These are phyloP conservation scores for Amorpha juglandis DNA, from an alignment of 2,888 invertebrate species.

Conservation along the genomic window DNA sequence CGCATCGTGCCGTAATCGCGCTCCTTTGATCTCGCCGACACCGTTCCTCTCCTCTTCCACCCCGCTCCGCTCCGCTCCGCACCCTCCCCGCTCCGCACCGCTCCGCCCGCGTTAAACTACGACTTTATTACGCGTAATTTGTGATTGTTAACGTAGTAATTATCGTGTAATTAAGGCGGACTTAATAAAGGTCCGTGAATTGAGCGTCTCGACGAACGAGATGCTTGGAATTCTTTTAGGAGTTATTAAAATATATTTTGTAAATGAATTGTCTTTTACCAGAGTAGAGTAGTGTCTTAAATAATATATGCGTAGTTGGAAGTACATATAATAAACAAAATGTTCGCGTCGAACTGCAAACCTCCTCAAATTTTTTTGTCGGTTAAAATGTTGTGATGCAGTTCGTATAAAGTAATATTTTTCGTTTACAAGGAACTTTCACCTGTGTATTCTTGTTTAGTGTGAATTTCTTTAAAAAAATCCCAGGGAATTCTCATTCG, in stretches of 20 bases:
- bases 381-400: no score
- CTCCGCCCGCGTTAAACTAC: conserved; percentile 43
- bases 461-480: not conserved
- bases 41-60: conserved; percentile 26
- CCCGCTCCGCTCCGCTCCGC: conserved; percentile 14
- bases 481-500: not conserved
- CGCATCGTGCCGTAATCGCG: conserved; percentile 67
- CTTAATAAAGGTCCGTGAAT: conserved; percentile 21
- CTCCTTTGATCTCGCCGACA: conserved; percentile 70
- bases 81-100: conserved; percentile 43
- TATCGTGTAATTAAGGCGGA: conserved; percentile 53
- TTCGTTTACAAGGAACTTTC: not conserved
- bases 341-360: no score
- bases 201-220: conserved; percentile 7
- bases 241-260: conserved; percentile 15
- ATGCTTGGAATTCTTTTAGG: conserved; percentile 8
- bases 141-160: conserved; percentile 59
- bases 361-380: no score
- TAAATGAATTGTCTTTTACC: not conserved
- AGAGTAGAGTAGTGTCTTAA: not conserved
- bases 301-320: no score
- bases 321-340: no score
- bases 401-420: not conserved
- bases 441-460: not conserved
- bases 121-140: conserved; percentile 63